Evolutionary conservation across 2,797 vertebrate species (phyloP).

Genomic region (Remorina albescens): DNA sequence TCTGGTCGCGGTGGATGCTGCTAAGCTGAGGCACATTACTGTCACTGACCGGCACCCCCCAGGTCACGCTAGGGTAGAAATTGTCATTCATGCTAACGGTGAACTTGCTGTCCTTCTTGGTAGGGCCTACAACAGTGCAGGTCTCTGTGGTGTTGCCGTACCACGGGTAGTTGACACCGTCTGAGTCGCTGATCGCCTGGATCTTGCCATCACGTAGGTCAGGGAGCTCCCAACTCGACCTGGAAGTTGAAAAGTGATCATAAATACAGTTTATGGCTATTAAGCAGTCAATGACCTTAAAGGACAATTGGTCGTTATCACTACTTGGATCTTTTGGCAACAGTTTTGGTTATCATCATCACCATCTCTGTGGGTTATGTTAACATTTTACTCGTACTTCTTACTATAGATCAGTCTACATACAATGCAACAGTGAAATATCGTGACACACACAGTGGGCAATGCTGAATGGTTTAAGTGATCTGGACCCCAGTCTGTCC

Average conservation of each 20-base stretch:
- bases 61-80: slow-evolving; percentile 99
- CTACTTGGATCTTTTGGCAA: neutral
- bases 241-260: slow-evolving; percentile 57
- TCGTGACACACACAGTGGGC: slow-evolving; percentile 28
- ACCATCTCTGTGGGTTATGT: neutral
- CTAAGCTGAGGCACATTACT: slow-evolving; percentile 94
- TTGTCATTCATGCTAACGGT: slow-evolving; percentile 99
- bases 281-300: neutral
- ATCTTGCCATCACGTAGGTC: slow-evolving; percentile 93
- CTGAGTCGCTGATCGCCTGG: slow-evolving; percentile 96
- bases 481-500: slow-evolving; percentile 42
- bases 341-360: neutral
- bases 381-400: neutral
- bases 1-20: slow-evolving; percentile 95
- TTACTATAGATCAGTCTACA: neutral
- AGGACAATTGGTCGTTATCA: neutral
- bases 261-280: neutral
- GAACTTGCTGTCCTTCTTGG: slow-evolving; percentile 93
- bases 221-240: slow-evolving; percentile 99
- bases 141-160: slow-evolving; percentile 98
- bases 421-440: slow-evolving; percentile 29
- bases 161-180: slow-evolving; percentile 98
- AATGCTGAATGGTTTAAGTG: slow-evolving; percentile 31
- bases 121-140: slow-evolving; percentile 94
- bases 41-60: slow-evolving; percentile 95